These are phyloP conservation scores for Leptinotarsa rubiginosa DNA, from an alignment of 2,888 invertebrate species.

Conservation along the genomic window DNA sequence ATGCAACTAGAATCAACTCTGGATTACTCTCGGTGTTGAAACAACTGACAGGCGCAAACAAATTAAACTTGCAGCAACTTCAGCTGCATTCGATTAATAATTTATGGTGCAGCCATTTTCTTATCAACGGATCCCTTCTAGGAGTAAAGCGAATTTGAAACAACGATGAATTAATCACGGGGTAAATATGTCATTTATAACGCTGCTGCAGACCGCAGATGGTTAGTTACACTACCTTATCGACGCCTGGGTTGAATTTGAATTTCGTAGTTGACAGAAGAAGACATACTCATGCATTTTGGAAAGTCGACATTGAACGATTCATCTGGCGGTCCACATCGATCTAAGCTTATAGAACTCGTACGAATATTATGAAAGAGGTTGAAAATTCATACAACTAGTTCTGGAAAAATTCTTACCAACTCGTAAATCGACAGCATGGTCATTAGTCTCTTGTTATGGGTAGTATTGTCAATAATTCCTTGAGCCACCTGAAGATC, in stretches of 20 bases:
- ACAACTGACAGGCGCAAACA: constrained; percentile 7
- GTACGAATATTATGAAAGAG: too few species aligned
- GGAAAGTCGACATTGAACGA: not conserved
- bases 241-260: constrained; percentile 12
- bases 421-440: too few species aligned
- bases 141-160: constrained; percentile 6
- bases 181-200: constrained; percentile 9
- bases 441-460: too few species aligned
- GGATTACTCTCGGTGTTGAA: not conserved
- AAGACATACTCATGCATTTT: not conserved
- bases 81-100: constrained; percentile 11
- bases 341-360: not conserved
- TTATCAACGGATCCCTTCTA: not conserved
- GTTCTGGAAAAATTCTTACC: too few species aligned
- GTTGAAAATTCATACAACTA: too few species aligned
- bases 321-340: not conserved
- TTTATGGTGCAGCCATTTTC: not conserved
- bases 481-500: too few species aligned
- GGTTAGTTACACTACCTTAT: constrained; percentile 6
- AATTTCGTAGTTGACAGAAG: not conserved
- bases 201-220: constrained; percentile 4
- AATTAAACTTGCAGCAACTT: constrained; percentile 2
- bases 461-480: too few species aligned
- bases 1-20: not conserved
- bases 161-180: constrained; percentile 1